Evolutionary conservation across 2,888 invertebrate genomes (phyloP), one percentile per base, ranked within the genome.

Genomic region (Melipona bicolor): DNA sequence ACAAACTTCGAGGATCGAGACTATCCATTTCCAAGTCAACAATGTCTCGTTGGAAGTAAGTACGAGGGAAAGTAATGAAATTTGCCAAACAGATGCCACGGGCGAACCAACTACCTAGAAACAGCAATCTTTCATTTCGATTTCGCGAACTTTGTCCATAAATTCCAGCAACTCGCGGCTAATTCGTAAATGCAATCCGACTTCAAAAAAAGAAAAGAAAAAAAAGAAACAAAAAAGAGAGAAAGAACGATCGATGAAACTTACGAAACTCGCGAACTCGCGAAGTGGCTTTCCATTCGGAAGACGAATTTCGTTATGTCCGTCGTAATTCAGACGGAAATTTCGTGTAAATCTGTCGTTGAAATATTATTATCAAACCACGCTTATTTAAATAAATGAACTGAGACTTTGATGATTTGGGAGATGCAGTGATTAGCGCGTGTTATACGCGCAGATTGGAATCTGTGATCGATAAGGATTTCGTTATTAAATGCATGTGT

Each of bases 31-130:
- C 4, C 32, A 32, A 32, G 3, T 27, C 5, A 13, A 15, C 21
- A 52, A 32, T 21, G 19, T 50, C 49, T 50, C 19, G 17, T 11
- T 50, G 11, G 19, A 52, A 6, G 32, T 32, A 17, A 27, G 13
- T 0, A 9, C 32, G 19, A 6, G 27, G 6, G 27, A 32, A 21
- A n/a, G 15, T 54, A 27, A 21, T 5, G 5, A 69, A 27, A 69
- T 54, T 69, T 52, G 21, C 52, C 52, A 69, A 69, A 27, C 52
- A 54, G 69, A 54, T 21, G 69, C 52, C 64, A 13, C 21, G 13
- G 32, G 27, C n/a, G 19, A 15, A 6, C 5, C 11, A 69, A 27
- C 52, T 69, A 4, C 27, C 2, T 3, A 4, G 32, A 15, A 69
- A 54, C 32, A 27, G 50, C 69, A 0, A 69, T 69, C 52, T 21